These are phyloP conservation scores for Eudemis profundana DNA, from an alignment of 2,888 invertebrate genomes.

Conservation along the genomic window DNA sequence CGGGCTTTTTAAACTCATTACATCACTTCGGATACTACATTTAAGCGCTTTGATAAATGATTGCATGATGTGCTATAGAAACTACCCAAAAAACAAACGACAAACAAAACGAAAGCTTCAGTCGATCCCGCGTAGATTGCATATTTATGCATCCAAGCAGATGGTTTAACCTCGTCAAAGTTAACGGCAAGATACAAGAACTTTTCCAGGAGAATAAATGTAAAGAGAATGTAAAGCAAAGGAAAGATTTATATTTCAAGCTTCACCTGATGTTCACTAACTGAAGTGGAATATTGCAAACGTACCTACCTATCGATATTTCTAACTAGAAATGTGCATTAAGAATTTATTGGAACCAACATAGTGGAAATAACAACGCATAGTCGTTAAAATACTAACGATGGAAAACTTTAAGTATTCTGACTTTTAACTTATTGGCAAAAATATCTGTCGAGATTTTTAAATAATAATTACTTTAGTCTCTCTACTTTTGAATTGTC, in stretches of 20 bases:
- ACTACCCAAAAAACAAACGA: too few species aligned
- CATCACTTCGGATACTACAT: too few species aligned
- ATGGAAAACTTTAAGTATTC: neutral
- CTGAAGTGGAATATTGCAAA: conserved; percentile 22
- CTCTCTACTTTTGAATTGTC: too few species aligned
- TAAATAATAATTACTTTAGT: too few species aligned
- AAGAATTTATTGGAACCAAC: conserved; percentile 9
- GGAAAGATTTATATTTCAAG: conserved; percentile 7
- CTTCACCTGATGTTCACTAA: conserved; percentile 16
- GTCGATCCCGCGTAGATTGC: neutral
- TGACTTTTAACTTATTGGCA: neutral
- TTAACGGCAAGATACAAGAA: neutral
- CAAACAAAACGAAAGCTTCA: too few species aligned
- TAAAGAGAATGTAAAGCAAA: too few species aligned
- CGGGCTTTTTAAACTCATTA: too few species aligned
- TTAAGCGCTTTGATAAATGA: too few species aligned
- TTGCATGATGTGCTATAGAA: too few species aligned
- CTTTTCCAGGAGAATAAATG: conserved; percentile 10
- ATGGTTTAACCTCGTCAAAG: neutral
- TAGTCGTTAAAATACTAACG: neutral
- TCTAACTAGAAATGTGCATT: conserved; percentile 14
- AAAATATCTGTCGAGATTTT: neutral
- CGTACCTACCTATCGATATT: conserved; percentile 9
- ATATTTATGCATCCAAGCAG: neutral
- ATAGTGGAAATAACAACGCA: conserved; percentile 3